Base-by-base conservation (phyloP, 2,797 vertebrate genomes). In the Florisuga fusca region DNA sequence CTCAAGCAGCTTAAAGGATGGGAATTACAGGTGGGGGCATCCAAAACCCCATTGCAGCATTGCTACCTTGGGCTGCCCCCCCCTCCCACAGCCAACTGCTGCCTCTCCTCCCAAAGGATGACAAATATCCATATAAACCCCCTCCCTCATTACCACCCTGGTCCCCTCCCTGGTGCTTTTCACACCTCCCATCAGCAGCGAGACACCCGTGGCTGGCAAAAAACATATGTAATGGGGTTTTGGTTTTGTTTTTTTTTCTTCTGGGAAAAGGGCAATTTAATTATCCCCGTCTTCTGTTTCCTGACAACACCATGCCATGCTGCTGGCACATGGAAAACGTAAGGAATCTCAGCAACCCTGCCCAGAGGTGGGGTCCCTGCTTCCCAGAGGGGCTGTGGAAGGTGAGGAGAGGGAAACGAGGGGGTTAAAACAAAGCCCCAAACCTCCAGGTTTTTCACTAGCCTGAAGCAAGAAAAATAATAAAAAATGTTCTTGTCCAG, bases 201-300 rank as follows among this genome's bases (percentile, higher is more conserved):
- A 94, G 82, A 62, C 91, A 55, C 46, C 76, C 68, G 89, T 0
- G 11, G 27, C 76, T 91, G 84, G 94, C 94, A 78, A 7, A 0
- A 41, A 41, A 41, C 38, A 41, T 36, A 36, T 41, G 38, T 38
- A 38, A 38, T 38, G 38, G 38, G 38, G 11, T 12, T n/a, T 41
- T 14, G 38, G 13, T 41, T 41, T 41, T 41, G 13, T 41, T 41
- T 41, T 41, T 41, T 38, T 41, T 41, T 14, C 13, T 62, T 68
- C 89, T 89, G 92, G 93, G 95, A 95, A 97, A 97, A 95, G 87
- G 94, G 94, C 92, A 93, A 95, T 93, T 93, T 83, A 82, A 96
- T 94, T 93, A 96, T 94, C 89, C 89, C 83, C 5, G 19, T 34
- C 91, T 93, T 89, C 83, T 89, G 89, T 63, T 96, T 93, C 63